Conservation (phyloP, 2,888 invertebrate species). For the Nomada hirtipes region DNA sequence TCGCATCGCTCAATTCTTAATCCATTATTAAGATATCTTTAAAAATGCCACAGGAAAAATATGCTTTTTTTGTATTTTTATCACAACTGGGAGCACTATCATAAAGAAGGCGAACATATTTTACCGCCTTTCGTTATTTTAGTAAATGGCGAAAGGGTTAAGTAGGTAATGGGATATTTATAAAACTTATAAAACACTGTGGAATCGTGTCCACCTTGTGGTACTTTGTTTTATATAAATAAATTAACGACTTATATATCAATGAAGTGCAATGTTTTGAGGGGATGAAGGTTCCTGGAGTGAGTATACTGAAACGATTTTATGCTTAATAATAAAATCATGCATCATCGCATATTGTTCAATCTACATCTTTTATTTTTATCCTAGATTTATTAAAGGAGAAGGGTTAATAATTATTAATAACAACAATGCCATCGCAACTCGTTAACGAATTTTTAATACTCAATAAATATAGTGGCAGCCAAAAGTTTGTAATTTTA, state of each 20-base stretch:
- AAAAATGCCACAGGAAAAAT: no score
- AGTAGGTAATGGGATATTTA: slow-evolving; percentile 5
- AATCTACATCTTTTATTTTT: background rate
- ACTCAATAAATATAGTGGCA: background rate
- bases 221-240: background rate
- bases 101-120: no score
- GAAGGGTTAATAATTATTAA: background rate
- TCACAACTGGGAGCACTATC: no score
- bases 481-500: no score
- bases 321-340: background rate
- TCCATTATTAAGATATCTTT: no score
- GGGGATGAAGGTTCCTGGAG: background rate
- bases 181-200: background rate
- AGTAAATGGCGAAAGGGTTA: background rate
- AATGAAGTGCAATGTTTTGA: background rate
- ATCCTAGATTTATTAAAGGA: background rate
- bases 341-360: background rate
- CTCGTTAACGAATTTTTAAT: background rate
- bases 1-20: no score
- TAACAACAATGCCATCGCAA: background rate
- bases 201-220: background rate
- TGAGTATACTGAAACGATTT: no score
- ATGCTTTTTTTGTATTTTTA: no score
- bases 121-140: no score
- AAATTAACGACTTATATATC: background rate